Conservation (phyloP, 2,888 invertebrate species). For the Hirtodrosophila trivittata region DNA sequence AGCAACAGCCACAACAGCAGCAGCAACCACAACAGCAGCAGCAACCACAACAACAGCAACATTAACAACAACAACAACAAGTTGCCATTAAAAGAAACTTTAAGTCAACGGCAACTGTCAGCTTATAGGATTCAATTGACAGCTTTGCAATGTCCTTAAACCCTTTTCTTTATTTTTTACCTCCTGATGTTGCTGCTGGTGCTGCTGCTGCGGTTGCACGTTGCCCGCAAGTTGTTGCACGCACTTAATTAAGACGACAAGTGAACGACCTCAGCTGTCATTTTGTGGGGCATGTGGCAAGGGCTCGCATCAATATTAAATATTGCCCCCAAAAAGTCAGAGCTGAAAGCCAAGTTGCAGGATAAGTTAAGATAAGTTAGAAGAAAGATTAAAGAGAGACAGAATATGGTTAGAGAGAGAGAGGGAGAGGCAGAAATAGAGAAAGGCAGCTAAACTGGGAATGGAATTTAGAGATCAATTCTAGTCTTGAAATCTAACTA, state of each 20-base stretch:
- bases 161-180: conserved; percentile 4
- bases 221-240: conserved; percentile 41
- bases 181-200: conserved; percentile 4
- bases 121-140: conserved; percentile 74
- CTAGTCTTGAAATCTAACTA: no score
- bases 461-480: no score
- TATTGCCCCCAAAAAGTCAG: conserved; percentile 37
- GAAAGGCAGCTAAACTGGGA: no score
- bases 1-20: conserved; percentile 21
- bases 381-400: no score
- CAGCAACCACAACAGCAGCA: conserved; percentile 6
- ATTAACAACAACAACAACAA: conserved; percentile 1
- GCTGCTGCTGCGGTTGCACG: conserved; percentile 30
- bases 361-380: conserved; percentile 30
- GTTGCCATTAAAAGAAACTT: conserved; percentile 36
- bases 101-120: conserved; percentile 53
- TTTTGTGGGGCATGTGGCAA: conserved; percentile 16
- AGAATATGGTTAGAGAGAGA: no score
- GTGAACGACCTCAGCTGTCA: conserved; percentile 76
- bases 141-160: conserved; percentile 68
- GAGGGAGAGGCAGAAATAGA: not conserved
- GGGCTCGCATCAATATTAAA: conserved; percentile 44
- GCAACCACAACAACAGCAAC: conserved; percentile 9
- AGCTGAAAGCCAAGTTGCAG: conserved; percentile 9
- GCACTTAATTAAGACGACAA: conserved; percentile 79